Percentiles rank a stretch among this genome's conserved stretches.
Evolutionary conservation across 2,113 vertebrate genomes (phyloP).

Genomic region (Neoarius graeffei): DNA sequence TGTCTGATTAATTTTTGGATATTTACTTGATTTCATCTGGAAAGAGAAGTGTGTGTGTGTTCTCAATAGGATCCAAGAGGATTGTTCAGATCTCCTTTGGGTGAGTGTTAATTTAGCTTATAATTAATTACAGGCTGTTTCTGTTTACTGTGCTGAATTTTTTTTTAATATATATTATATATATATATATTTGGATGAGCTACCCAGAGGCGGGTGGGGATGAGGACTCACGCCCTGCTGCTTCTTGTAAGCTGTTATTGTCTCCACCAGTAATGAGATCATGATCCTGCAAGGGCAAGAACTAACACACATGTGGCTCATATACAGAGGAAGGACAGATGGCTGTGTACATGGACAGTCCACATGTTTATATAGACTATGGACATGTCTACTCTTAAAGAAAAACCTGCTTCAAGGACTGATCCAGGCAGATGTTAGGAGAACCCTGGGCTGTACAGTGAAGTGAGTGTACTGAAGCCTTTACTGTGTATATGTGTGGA

Average conservation of each 20-base stretch:
- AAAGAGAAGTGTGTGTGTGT: conserved; percentile 1
- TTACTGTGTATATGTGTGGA: background rate
- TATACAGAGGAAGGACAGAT: background rate
- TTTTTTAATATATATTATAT: background rate
- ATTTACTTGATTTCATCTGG: conserved; percentile 12
- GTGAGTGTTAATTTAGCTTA: conserved; percentile 20
- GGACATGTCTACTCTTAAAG: background rate
- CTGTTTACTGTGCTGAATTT: background rate
- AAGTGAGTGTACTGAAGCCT: background rate
- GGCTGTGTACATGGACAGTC: background rate
- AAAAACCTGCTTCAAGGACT: background rate
- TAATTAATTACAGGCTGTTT: background rate
- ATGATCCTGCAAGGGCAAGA: background rate
- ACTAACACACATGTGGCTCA: background rate
- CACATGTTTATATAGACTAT: background rate
- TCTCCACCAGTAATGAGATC: conserved; percentile 23
- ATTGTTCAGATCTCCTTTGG: background rate
- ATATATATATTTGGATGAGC: background rate
- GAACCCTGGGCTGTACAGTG: conserved; percentile 12
- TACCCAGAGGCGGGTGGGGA: background rate
- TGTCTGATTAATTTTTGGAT: conserved; percentile 4
- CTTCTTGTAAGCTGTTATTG: conserved; percentile 36
- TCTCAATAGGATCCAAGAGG: conserved; percentile 25
- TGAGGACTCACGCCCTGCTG: conserved; percentile 26
- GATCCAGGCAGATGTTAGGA: background rate